A percentile compares a stretch with the other conserved stretches of the same genome.
These are phyloP conservation scores for Catharus ustulatus DNA, from an alignment of 2,797 vertebrate species.

Conservation along the genomic window DNA sequence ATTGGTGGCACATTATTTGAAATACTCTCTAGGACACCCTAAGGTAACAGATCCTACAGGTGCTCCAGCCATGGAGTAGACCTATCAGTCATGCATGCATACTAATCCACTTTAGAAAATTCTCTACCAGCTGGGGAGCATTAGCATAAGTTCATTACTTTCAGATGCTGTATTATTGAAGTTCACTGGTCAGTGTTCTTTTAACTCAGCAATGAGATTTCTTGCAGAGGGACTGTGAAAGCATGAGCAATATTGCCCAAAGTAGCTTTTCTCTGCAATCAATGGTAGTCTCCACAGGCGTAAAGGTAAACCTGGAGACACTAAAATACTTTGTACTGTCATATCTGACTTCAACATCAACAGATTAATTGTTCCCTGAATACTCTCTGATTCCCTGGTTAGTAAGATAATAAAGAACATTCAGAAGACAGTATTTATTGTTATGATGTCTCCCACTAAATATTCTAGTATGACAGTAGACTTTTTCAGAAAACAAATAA, in stretches of 20 bases:
- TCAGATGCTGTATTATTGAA: background rate
- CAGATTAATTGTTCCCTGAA: conserved; percentile 1
- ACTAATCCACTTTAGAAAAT: background rate
- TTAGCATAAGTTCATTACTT: background rate
- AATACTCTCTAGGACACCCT: background rate
- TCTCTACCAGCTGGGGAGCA: background rate
- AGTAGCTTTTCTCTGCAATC: background rate
- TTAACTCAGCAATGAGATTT: background rate
- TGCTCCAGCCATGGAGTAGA: background rate
- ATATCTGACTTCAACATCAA: background rate
- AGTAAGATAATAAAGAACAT: background rate
- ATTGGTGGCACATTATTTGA: background rate
- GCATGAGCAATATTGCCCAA: background rate
- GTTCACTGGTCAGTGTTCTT: background rate
- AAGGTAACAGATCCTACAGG: background rate
- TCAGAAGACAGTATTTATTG: background rate
- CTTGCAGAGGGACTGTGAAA: background rate
- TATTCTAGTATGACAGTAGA: background rate
- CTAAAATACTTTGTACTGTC: background rate
- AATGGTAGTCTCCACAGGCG: background rate
- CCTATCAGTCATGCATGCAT: background rate
- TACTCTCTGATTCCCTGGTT: background rate
- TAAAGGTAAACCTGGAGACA: background rate
- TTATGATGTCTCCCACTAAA: background rate
- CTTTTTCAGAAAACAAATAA: background rate